Evolutionary conservation across 2,888 invertebrate genomes (phyloP).

Genomic region (Conomelus anceps): DNA sequence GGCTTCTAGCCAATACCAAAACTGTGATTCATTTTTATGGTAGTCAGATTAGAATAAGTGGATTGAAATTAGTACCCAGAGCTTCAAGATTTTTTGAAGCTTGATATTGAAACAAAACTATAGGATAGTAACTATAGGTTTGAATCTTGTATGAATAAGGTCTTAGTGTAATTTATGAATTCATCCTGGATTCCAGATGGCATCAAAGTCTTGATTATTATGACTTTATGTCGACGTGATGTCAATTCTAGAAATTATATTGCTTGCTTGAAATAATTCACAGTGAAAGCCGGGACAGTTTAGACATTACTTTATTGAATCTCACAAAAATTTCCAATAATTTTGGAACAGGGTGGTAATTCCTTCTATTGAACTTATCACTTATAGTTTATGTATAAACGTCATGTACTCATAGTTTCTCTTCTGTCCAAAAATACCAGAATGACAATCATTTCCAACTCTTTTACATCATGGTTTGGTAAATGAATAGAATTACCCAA

Average conservation of each 20-base stretch:
- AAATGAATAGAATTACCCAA: neutral
- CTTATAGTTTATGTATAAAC: too few relatives aligned
- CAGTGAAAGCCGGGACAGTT: too few relatives aligned
- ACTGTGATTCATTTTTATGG: slow-evolving; percentile 7
- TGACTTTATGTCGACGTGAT: neutral
- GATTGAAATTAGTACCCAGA: neutral
- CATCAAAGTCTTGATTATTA: neutral
- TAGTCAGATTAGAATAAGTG: slow-evolving; percentile 1
- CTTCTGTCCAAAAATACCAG: neutral
- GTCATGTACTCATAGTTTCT: too few relatives aligned
- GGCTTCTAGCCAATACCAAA: neutral
- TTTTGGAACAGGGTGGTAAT: neutral
- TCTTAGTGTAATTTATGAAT: neutral
- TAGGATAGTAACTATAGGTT: neutral
- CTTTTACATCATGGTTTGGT: neutral
- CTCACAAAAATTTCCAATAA: too few relatives aligned
- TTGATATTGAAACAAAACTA: too few relatives aligned
- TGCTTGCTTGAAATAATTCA: too few relatives aligned
- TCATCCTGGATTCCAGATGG: neutral
- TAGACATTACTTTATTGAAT: too few relatives aligned
- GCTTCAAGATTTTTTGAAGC: neutral
- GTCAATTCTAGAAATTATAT: neutral
- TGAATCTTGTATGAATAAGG: neutral
- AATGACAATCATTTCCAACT: neutral
- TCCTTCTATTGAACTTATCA: too few relatives aligned